Percentiles rank a stretch among this genome's conserved stretches.
Evolutionary conservation across 2,113 vertebrate genomes (phyloP).

Genomic region (Tinamus guttatus): DNA sequence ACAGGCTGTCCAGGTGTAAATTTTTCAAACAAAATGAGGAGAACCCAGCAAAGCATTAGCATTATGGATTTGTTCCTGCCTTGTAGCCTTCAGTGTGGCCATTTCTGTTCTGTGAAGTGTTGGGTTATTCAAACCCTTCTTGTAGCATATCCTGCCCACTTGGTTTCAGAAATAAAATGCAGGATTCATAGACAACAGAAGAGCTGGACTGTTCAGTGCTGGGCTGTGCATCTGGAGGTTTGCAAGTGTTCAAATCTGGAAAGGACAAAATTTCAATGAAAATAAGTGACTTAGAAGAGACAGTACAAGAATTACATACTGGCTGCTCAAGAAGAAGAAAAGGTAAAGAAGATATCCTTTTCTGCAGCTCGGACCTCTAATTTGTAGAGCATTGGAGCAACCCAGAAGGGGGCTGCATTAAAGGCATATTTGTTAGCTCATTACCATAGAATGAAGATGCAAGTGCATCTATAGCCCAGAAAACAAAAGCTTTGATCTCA

Average conservation of each 20-base stretch:
- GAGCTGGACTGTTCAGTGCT: neutral
- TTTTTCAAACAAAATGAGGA: neutral
- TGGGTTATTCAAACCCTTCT: neutral
- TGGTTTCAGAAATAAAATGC: neutral
- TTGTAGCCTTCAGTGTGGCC: neutral
- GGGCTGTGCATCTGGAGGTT: neutral
- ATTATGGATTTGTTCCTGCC: neutral
- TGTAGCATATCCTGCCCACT: neutral
- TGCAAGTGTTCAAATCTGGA: neutral
- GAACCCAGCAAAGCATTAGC: neutral
- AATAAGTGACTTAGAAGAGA: neutral
- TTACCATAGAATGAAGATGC: neutral
- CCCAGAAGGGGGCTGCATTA: neutral
- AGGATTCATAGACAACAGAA: neutral
- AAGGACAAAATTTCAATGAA: neutral
- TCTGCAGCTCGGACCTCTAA: neutral
- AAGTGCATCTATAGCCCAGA: neutral
- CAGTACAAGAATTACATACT: neutral
- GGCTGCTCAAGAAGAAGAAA: neutral
- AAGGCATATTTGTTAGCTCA: conserved; percentile 4
- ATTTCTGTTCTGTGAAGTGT: neutral
- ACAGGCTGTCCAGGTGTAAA: neutral
- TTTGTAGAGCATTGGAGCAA: neutral
- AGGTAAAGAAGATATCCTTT: neutral
- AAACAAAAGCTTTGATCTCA: neutral